phyloP scores from a whole-genome alignment of 2,113 vertebrate species.

The Trogon melanurus region DNA sequence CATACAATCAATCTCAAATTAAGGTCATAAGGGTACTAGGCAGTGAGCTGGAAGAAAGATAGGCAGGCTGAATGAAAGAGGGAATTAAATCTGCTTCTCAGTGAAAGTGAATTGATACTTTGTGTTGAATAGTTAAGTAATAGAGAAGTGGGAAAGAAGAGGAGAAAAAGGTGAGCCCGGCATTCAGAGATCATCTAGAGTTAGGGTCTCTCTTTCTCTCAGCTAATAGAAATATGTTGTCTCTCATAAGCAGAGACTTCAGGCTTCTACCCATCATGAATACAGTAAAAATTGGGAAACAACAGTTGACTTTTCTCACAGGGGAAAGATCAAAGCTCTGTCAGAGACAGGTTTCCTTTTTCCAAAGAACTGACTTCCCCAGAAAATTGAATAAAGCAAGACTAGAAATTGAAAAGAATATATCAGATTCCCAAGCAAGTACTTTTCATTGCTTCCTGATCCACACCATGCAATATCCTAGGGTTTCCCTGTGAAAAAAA shows the following conservation, averaged over 20 bases:
- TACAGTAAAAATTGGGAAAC: constrained; percentile 2
- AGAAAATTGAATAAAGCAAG: background rate
- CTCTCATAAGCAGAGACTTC: background rate
- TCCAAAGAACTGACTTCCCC: background rate
- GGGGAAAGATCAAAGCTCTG: background rate
- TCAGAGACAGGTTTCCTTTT: background rate
- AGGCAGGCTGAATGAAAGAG: constrained; percentile 34
- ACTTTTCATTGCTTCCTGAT: background rate
- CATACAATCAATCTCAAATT: constrained; percentile 22
- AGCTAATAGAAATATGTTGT: background rate
- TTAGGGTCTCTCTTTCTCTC: background rate
- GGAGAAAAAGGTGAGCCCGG: background rate
- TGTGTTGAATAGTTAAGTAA: constrained; percentile 43
- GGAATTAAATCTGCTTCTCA: constrained; percentile 25
- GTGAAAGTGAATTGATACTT: constrained; percentile 44
- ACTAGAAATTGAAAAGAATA: constrained; percentile 1
- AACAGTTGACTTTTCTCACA: constrained; percentile 32
- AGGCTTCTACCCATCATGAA: background rate
- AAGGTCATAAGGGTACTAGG: constrained; percentile 2
- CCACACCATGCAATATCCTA: background rate
- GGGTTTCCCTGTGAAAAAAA: background rate
- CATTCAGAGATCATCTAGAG: background rate
- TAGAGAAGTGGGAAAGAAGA: background rate
- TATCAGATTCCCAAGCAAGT: background rate
- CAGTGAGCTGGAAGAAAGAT: constrained; percentile 2